These are phyloP conservation scores for Phytoseiulus persimilis DNA, from an alignment of 2,888 invertebrate genomes.

Conservation along the genomic window DNA sequence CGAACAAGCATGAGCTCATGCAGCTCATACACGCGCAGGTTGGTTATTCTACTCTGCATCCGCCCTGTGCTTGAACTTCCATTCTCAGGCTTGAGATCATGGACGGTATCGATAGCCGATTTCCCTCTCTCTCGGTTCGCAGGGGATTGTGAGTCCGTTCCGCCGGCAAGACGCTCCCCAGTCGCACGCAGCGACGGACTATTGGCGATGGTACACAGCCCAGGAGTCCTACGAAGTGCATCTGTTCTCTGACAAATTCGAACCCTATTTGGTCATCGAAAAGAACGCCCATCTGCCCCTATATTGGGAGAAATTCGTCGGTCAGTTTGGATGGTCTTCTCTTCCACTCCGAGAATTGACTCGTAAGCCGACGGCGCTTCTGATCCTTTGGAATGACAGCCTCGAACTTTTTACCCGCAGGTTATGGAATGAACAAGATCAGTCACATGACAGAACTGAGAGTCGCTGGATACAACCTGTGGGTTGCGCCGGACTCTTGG, in stretches of 20 bases:
- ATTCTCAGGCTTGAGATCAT: no score
- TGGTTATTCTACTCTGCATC: no score
- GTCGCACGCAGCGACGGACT: constrained; percentile 46
- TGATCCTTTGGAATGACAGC: neutral
- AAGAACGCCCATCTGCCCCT: constrained; percentile 38
- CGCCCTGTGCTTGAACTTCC: no score
- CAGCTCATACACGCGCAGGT: constrained; percentile 44
- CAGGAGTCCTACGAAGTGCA: constrained; percentile 44
- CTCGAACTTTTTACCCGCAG: constrained; percentile 39
- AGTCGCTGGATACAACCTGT: constrained; percentile 45
- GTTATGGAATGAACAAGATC: constrained; percentile 47
- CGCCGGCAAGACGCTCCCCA: constrained; percentile 44
- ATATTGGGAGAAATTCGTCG: constrained; percentile 28
- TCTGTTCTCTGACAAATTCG: constrained; percentile 46
- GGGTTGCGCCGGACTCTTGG: constrained; percentile 46
- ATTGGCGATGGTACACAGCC: constrained; percentile 46
- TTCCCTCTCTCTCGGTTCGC: no score
- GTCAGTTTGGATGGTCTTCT: neutral
- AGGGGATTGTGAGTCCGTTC: constrained; percentile 22
- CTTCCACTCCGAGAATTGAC: no score
- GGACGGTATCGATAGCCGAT: no score
- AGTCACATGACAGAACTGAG: constrained; percentile 46
- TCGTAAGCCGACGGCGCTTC: no score
- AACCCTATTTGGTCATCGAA: constrained; percentile 46
- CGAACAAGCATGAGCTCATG: constrained; percentile 46